Percentiles rank a stretch among this genome's conserved stretches.
Conservation (phyloP, 2,797 vertebrate species). For the Falco columbarius region DNA sequence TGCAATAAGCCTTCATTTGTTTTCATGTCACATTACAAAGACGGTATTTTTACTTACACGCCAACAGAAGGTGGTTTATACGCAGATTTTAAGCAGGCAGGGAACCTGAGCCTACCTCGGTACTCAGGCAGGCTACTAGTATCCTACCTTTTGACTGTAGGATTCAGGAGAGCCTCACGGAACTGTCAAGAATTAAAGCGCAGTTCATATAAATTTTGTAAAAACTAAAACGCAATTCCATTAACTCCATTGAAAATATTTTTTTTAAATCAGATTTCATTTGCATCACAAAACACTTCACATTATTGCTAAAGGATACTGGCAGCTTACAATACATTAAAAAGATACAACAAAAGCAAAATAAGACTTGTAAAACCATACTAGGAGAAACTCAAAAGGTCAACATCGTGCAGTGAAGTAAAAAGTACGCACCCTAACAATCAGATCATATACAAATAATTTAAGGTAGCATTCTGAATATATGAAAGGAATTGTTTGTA, state of each 20-base stretch:
- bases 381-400: neutral
- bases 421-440: neutral
- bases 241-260: neutral
- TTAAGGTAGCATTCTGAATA: neutral
- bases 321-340: neutral
- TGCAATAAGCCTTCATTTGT: neutral
- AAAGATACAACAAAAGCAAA: neutral
- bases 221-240: neutral
- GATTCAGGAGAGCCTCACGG: neutral
- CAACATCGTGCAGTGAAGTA: neutral
- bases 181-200: neutral
- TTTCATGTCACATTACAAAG: neutral
- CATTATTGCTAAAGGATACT: neutral
- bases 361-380: neutral
- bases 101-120: neutral
- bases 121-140: neutral
- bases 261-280: neutral
- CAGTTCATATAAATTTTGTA: neutral
- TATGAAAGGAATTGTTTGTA: neutral
- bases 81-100: neutral
- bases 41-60: neutral
- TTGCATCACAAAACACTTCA: neutral
- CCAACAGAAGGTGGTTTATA: neutral
- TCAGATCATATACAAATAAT: neutral
- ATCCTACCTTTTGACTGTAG: neutral